Percentiles rank a stretch among this genome's conserved stretches.
Evolutionary conservation across 1,140 invertebrate species (phyloP).

Genomic region (Drosophila lini): DNA sequence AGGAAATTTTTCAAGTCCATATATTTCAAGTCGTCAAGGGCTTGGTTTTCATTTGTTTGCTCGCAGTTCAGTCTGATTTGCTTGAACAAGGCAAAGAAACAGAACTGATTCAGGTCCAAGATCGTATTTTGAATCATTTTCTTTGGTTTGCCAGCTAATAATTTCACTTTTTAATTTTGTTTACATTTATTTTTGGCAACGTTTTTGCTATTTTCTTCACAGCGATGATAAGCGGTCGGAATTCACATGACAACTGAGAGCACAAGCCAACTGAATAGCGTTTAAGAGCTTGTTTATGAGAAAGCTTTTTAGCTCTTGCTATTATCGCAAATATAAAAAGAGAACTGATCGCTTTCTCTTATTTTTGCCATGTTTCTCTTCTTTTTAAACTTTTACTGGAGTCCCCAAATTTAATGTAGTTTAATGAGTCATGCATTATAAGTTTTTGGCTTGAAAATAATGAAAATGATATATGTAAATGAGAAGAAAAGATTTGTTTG

Average conservation of each 20-base stretch:
- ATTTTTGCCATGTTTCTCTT: not conserved
- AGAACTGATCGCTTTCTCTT: not conserved
- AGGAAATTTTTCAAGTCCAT: constrained; percentile 3
- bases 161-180: not conserved
- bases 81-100: constrained; percentile 14
- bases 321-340: not conserved
- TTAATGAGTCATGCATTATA: not conserved
- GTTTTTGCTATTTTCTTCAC: too few relatives aligned
- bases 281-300: not conserved
- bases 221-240: not conserved
- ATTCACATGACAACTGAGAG: not conserved
- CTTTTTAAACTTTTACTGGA: not conserved
- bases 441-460: not conserved
- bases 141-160: too few relatives aligned
- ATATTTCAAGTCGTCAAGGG: constrained; percentile 5
- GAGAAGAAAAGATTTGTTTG: not conserved
- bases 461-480: not conserved
- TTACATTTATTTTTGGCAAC: not conserved
- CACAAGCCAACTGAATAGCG: not conserved
- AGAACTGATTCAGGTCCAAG: constrained; percentile 13
- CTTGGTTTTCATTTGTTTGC: not conserved
- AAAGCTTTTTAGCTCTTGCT: not conserved
- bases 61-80: constrained; percentile 14
- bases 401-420: not conserved
- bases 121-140: not conserved